Percentiles rank a stretch among this genome's conserved stretches.
Evolutionary conservation across 37 sponge, comb jelly and placozoan genomes (phyloP).

Genomic region (Bolinopsis microptera): DNA sequence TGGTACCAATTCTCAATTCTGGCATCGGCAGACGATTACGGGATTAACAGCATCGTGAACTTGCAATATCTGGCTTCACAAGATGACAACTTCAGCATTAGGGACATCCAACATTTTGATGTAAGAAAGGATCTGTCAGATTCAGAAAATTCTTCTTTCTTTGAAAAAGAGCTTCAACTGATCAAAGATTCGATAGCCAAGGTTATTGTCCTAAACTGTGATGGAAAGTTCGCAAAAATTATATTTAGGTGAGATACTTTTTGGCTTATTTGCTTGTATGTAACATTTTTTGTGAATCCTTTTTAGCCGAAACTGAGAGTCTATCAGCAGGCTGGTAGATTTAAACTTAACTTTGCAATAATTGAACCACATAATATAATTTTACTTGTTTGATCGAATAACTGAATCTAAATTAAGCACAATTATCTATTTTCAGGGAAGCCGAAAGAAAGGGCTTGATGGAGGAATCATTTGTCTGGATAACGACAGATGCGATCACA

Average conservation of each 20-base stretch:
- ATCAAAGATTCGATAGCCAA: background rate
- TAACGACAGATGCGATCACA: slow-evolving; percentile 11
- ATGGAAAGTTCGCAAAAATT: background rate
- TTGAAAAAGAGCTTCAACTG: background rate
- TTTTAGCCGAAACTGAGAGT: too few relatives aligned
- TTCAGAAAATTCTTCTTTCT: background rate
- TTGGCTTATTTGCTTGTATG: background rate
- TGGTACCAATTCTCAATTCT: slow-evolving; percentile 38
- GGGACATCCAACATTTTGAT: slow-evolving; percentile 12
- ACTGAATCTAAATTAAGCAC: too few relatives aligned
- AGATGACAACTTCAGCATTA: background rate
- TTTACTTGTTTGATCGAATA: too few relatives aligned
- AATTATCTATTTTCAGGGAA: background rate
- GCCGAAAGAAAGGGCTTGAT: background rate
- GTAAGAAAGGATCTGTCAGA: background rate
- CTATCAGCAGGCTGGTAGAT: too few relatives aligned
- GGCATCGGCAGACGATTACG: background rate
- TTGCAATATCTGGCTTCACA: background rate
- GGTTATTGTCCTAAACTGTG: slow-evolving; percentile 28
- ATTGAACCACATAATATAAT: too few relatives aligned
- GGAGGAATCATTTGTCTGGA: slow-evolving; percentile 26
- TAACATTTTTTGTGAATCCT: background rate
- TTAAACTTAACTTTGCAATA: too few relatives aligned
- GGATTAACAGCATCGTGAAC: background rate
- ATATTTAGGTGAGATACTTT: background rate